Evolutionary conservation across 2,888 invertebrate species (phyloP).

Genomic region (Drosophila emarginata): DNA sequence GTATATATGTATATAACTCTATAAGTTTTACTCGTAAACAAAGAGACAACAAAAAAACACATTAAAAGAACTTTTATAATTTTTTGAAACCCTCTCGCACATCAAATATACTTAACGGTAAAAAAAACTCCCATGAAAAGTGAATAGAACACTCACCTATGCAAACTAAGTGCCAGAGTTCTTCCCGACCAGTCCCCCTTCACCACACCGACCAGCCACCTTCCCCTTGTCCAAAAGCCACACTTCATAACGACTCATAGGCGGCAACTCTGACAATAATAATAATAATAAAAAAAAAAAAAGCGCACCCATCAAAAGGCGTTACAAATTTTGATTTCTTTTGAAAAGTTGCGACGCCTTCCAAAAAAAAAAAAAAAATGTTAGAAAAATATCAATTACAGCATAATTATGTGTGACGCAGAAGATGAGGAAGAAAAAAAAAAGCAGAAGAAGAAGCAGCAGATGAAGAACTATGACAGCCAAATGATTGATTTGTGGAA

Average conservation of each 20-base stretch:
- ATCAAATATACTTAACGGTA: slow-evolving; percentile 46
- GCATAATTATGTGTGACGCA: slow-evolving; percentile 77
- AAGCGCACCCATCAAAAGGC: slow-evolving; percentile 69
- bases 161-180: slow-evolving; percentile 69
- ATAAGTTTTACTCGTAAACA: too few species aligned
- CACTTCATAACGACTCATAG: slow-evolving; percentile 23
- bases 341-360: slow-evolving; percentile 70
- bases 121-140: slow-evolving; percentile 2
- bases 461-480: slow-evolving; percentile 57
- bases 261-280: slow-evolving; percentile 46
- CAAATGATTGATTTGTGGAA: slow-evolving; percentile 69
- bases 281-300: neutral
- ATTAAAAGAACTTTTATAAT: too few species aligned
- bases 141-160: slow-evolving; percentile 44
- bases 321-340: slow-evolving; percentile 77
- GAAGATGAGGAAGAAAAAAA: neutral
- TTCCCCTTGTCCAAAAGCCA: neutral
- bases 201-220: neutral
- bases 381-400: slow-evolving; percentile 75
- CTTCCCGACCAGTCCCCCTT: neutral
- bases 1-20: too few species aligned
- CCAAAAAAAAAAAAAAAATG: slow-evolving; percentile 13
- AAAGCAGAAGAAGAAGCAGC: neutral
- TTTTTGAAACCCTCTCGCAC: slow-evolving; percentile 13
- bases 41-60: too few species aligned